Percentiles rank a stretch among this genome's conserved stretches.
These are phyloP conservation scores for Epinotia bilunana DNA, from an alignment of 2,888 invertebrate species.

Conservation along the genomic window DNA sequence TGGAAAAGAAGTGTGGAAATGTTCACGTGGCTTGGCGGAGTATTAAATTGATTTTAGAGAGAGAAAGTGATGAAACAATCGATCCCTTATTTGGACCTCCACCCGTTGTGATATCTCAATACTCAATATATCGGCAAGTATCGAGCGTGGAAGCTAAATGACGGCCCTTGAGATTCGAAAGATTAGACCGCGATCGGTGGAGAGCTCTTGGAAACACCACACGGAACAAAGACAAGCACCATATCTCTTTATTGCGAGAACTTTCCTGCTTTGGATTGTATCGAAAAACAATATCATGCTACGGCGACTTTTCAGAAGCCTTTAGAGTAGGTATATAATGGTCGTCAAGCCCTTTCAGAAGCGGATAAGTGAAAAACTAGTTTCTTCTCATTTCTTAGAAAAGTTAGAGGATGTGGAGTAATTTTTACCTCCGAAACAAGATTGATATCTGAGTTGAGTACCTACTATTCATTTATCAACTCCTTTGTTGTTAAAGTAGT, in stretches of 20 bases:
- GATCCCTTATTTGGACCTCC: background rate
- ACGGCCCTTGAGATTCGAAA: conserved; percentile 20
- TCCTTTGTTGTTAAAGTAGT: background rate
- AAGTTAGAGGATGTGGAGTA: background rate
- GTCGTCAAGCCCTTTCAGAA: background rate
- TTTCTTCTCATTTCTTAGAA: background rate
- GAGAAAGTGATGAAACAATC: background rate
- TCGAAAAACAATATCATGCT: conserved; percentile 29
- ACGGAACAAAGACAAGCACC: conserved; percentile 29
- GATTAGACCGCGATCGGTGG: conserved; percentile 13
- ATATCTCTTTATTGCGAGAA: conserved; percentile 21
- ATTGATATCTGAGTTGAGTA: background rate
- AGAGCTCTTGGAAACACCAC: conserved; percentile 33
- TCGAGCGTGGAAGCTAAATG: conserved; percentile 12
- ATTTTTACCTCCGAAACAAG: background rate
- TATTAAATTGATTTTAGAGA: background rate
- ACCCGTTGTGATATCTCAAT: conserved; percentile 1
- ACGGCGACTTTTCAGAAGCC: background rate
- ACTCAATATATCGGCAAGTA: background rate
- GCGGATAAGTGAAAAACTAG: background rate
- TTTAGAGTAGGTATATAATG: background rate
- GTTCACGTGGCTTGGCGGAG: too few species aligned
- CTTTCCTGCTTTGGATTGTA: conserved; percentile 30
- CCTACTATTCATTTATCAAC: background rate
- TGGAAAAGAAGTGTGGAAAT: too few species aligned